Percentiles rank a stretch among this genome's conserved stretches.
Evolutionary conservation across 2,888 invertebrate species (phyloP).

Genomic region (Cylindroiulus punctatus): DNA sequence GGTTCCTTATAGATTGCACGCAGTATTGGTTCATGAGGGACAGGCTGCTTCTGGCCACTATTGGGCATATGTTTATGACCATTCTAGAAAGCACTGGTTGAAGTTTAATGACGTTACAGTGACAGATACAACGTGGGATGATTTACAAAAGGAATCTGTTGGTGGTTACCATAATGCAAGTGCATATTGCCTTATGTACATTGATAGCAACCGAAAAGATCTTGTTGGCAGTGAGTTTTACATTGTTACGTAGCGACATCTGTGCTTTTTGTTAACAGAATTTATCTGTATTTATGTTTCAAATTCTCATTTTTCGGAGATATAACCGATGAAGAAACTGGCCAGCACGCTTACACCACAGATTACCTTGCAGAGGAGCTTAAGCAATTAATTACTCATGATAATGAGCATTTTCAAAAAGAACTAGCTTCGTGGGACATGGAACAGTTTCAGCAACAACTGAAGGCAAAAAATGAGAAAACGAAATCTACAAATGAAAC

Average conservation of each 20-base stretch:
- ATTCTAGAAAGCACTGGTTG: constrained; percentile 64
- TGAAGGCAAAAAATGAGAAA: background rate
- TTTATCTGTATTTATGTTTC: background rate
- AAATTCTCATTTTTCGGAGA: constrained; percentile 46
- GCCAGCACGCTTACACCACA: background rate
- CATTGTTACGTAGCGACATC: background rate
- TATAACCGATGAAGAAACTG: background rate
- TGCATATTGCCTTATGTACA: constrained; percentile 68
- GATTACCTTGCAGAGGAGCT: constrained; percentile 48
- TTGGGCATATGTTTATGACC: constrained; percentile 68
- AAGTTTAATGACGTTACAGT: constrained; percentile 69
- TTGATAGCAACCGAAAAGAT: constrained; percentile 63
- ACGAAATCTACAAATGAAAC: background rate
- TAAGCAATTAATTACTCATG: constrained; percentile 62
- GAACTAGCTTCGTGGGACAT: constrained; percentile 66
- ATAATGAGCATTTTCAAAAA: constrained; percentile 64
- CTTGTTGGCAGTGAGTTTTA: constrained; percentile 60
- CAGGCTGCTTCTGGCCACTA: constrained; percentile 69
- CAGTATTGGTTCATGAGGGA: constrained; percentile 69
- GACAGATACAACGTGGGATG: constrained; percentile 66
- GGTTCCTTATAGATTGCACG: constrained; percentile 67
- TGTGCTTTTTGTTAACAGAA: background rate
- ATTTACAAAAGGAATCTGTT: constrained; percentile 66
- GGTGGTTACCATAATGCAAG: constrained; percentile 68
- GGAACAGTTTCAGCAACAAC: constrained; percentile 61